Conservation (phyloP, 2,888 invertebrate genomes). For the Girardia tigrina region DNA sequence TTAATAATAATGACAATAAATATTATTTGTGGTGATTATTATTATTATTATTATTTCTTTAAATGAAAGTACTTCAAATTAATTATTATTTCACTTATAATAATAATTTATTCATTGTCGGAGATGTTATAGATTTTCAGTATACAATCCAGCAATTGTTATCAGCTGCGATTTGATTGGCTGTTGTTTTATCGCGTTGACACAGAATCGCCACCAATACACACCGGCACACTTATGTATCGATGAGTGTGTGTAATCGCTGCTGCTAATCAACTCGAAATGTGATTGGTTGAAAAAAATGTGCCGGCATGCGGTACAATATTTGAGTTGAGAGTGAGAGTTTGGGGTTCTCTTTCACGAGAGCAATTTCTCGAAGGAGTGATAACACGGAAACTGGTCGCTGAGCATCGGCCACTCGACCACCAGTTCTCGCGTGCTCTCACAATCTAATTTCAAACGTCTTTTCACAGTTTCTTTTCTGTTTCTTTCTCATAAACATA, state of each 20-base stretch:
- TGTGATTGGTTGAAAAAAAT: neutral
- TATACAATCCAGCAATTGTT: slow-evolving; percentile 1
- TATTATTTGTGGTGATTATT: no score
- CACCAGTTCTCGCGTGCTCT: no score
- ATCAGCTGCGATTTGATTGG: neutral
- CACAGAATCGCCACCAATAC: neutral
- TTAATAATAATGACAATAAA: no score
- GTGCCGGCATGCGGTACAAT: neutral
- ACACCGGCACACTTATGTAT: neutral
- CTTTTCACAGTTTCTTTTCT: no score
- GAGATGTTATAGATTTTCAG: neutral
- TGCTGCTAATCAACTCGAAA: neutral
- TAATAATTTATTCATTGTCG: neutral
- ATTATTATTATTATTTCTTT: no score
- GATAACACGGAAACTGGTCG: no score
- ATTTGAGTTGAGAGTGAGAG: neutral
- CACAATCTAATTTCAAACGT: no score
- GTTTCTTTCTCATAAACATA: no score
- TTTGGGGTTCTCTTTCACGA: no score
- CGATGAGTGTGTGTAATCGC: neutral
- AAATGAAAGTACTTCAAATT: neutral
- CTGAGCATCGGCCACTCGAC: no score
- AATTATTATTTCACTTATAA: neutral
- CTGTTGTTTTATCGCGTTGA: slow-evolving; percentile 12
- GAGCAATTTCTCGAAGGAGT: no score